Conservation (phyloP, 2,113 vertebrate genomes). For the Loxodonta africana region DNA sequence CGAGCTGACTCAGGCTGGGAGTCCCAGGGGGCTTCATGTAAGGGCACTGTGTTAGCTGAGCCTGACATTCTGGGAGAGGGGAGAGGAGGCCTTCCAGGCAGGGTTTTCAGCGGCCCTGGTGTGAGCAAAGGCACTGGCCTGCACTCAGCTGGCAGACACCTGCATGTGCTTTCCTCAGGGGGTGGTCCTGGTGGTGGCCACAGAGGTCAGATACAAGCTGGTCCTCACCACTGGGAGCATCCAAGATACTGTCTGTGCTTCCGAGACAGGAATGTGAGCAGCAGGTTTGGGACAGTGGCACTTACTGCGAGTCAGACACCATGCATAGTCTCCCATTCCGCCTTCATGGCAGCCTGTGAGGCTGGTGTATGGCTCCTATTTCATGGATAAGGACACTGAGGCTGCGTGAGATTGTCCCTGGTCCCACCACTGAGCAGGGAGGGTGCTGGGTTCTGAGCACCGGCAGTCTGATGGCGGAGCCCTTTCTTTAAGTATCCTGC, state of each 20-base stretch:
- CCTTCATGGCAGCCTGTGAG: not conserved
- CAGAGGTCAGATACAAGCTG: not conserved
- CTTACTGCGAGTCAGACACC: not conserved
- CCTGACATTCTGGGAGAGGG: not conserved
- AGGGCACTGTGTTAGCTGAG: not conserved
- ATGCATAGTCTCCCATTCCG: not conserved
- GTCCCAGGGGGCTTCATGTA: not conserved
- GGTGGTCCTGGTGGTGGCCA: not conserved
- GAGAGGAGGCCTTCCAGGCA: not conserved
- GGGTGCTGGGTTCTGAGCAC: not conserved
- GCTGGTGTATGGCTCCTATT: not conserved
- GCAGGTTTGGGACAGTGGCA: not conserved
- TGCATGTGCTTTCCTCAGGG: not conserved
- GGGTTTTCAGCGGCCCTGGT: not conserved
- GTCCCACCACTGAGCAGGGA: not conserved
- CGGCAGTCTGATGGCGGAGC: not conserved
- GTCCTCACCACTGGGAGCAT: not conserved
- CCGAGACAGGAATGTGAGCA: fast-evolving
- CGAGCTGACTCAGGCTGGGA: not conserved
- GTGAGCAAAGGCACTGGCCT: not conserved
- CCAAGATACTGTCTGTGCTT: not conserved
- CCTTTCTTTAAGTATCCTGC: not conserved
- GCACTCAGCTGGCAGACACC: fast-evolving
- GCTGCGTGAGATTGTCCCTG: not conserved
- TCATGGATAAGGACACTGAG: not conserved